These are phyloP conservation scores for Delia radicum DNA, from an alignment of 1,140 invertebrate genomes.

Conservation along the genomic window DNA sequence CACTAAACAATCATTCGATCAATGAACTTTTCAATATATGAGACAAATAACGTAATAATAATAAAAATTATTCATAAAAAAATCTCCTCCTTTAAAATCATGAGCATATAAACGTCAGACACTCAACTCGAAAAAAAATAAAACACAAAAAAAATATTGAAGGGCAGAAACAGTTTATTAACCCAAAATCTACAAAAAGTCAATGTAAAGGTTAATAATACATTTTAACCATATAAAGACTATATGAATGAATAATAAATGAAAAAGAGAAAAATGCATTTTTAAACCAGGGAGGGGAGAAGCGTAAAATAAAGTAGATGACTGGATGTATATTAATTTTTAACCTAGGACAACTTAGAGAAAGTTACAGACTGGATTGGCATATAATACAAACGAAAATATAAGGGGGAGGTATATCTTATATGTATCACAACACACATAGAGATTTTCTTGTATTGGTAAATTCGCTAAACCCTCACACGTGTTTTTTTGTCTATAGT, in stretches of 20 bases:
- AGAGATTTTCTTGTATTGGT: too few species aligned
- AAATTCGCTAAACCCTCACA: too few species aligned
- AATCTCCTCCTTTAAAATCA: too few species aligned
- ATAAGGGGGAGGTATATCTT: not conserved
- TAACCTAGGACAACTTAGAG: slow-evolving; percentile 21
- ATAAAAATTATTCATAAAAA: not conserved
- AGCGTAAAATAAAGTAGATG: not conserved
- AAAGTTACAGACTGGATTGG: not conserved
- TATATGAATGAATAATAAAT: too few species aligned
- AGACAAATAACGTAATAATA: not conserved
- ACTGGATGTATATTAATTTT: not conserved
- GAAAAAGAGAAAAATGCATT: not conserved
- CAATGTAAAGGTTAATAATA: not conserved
- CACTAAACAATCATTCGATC: not conserved
- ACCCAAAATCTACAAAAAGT: not conserved
- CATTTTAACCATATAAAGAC: not conserved
- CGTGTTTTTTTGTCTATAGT: not conserved
- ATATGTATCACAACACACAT: too few species aligned
- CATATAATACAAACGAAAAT: not conserved
- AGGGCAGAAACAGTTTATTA: not conserved
- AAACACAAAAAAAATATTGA: not conserved
- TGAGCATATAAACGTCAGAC: too few species aligned
- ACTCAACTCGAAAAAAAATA: too few species aligned
- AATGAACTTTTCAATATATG: not conserved
- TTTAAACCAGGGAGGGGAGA: not conserved